Evolutionary conservation across 2,888 invertebrate species (phyloP).

Genomic region (Strigamia maritima): DNA sequence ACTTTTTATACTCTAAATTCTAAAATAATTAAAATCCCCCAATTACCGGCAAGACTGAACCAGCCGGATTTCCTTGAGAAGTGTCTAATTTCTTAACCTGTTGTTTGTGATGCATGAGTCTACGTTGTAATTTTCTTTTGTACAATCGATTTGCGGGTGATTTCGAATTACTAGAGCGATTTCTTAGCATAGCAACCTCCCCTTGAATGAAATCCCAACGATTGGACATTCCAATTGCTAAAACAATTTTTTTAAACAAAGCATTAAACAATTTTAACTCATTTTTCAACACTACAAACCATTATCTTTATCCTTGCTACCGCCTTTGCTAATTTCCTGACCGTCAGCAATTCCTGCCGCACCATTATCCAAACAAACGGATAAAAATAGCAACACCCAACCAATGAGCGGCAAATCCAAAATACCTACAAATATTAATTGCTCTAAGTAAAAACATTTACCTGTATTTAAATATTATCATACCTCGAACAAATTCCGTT

Average conservation of each 20-base stretch:
- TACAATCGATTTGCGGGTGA: conserved; percentile 46
- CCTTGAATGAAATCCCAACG: conserved; percentile 92
- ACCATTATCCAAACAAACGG: conserved; percentile 63
- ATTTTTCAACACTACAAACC: not conserved
- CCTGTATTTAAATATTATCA: not conserved
- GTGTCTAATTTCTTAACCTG: conserved; percentile 47
- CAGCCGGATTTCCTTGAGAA: not conserved
- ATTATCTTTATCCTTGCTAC: not conserved
- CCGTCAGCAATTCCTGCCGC: not conserved
- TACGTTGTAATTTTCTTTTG: conserved; percentile 61
- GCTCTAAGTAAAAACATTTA: not conserved
- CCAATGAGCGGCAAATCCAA: conserved; percentile 67
- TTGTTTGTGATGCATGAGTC: conserved; percentile 66
- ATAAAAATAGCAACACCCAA: conserved; percentile 72
- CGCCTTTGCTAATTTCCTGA: not conserved
- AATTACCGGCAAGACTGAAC: not conserved
- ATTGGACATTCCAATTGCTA: conserved; percentile 48
- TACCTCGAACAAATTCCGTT: conserved; percentile 35
- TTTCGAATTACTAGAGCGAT: conserved; percentile 42
- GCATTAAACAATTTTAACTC: not conserved
- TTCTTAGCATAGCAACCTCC: conserved; percentile 59
- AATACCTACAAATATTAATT: conserved; percentile 44
- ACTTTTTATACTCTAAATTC: not conserved
- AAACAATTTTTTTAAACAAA: not conserved
- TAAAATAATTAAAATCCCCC: not conserved